Conservation (phyloP, 23 tunicate genomes). For the Halocynthia roretzi region DNA sequence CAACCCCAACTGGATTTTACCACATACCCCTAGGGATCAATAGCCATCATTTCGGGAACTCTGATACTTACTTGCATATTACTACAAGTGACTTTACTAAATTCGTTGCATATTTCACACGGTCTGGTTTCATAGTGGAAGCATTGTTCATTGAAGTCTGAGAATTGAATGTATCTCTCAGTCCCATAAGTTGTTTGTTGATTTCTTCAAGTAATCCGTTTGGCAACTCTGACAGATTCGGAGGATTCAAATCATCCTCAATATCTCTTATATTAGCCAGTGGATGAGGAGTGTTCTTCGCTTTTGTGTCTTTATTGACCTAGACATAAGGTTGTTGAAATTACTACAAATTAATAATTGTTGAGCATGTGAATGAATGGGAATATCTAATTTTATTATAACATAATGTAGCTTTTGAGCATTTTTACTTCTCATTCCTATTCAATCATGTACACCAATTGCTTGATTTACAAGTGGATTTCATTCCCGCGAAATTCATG, state of each 20-base stretch:
- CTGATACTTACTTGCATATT: slow-evolving; percentile 19
- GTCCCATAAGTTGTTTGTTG: slow-evolving; percentile 17
- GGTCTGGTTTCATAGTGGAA: slow-evolving; percentile 4
- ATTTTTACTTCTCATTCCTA: no score
- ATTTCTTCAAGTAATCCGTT: slow-evolving; percentile 7
- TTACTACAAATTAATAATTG: no score
- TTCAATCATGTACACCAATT: no score
- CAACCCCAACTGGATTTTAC: no score
- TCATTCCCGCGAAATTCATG: no score
- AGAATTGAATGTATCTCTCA: slow-evolving; percentile 5
- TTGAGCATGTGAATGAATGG: no score
- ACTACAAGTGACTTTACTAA: slow-evolving; percentile 8
- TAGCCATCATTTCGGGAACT: not conserved
- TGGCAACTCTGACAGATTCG: slow-evolving; percentile 20
- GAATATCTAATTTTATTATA: no score
- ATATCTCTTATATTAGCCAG: slow-evolving; percentile 10
- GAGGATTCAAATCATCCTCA: slow-evolving; percentile 4
- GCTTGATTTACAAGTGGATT: no score
- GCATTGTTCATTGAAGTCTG: not conserved
- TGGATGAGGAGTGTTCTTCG: not conserved
- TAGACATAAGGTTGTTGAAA: not conserved
- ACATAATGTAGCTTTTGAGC: no score
- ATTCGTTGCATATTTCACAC: slow-evolving; percentile 11
- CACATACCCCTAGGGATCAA: no score
- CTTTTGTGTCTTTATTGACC: not conserved